A percentile compares a stretch with the other conserved stretches of the same genome.
These are phyloP conservation scores for Microcebus lehilahytsara DNA, from an alignment of 2,113 vertebrate genomes.

Conservation along the genomic window DNA sequence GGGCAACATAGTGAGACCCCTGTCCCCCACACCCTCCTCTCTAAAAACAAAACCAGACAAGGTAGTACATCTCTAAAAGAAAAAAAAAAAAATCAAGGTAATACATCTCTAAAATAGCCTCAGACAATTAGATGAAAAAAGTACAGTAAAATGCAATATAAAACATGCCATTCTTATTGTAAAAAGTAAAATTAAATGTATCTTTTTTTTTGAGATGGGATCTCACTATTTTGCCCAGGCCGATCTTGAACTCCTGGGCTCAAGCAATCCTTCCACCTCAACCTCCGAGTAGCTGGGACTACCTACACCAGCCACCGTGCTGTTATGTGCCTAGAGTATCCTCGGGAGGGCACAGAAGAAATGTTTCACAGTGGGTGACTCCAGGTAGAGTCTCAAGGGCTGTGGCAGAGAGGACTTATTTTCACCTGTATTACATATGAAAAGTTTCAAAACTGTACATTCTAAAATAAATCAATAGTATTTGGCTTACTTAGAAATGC, in stretches of 20 bases:
- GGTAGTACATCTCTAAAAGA: neutral
- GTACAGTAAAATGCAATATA: neutral
- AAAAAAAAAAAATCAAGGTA: neutral
- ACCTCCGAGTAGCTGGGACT: no score
- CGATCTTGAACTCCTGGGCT: no score
- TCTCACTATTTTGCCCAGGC: no score
- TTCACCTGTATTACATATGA: neutral
- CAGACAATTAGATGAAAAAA: neutral
- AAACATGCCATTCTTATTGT: neutral
- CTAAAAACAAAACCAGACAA: neutral
- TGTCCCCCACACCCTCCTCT: no score
- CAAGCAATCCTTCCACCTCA: no score
- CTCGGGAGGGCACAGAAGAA: neutral
- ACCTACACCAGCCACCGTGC: no score
- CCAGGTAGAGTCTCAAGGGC: neutral
- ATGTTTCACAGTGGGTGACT: neutral
- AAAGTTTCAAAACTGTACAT: neutral
- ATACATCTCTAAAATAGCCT: neutral
- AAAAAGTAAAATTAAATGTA: neutral
- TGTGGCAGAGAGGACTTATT: neutral
- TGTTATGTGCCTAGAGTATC: neutral
- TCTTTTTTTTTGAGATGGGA: neutral
- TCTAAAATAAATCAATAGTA: neutral
- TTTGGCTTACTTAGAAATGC: neutral
- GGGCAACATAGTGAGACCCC: no score